A percentile compares a stretch with the other conserved stretches of the same genome.
Conservation (phyloP, 1,140 invertebrate species). For the Achroia grisella region DNA sequence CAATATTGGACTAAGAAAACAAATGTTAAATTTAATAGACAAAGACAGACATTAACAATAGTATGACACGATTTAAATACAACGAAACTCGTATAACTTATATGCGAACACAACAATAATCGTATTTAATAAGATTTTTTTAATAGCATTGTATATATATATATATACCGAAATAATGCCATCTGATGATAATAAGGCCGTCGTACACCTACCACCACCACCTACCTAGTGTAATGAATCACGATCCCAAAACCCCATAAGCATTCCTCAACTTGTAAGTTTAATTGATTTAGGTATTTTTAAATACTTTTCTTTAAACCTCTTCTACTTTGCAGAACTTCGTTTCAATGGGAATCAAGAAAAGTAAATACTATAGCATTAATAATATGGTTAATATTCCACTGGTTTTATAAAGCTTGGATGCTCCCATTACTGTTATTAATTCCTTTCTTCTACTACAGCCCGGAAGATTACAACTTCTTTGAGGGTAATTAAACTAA, state of each 20-base stretch:
- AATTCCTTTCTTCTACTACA: conserved; percentile 50
- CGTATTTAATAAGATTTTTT: too few relatives aligned
- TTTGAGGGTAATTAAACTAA: conserved; percentile 16
- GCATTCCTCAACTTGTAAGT: background rate
- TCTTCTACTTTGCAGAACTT: conserved; percentile 34
- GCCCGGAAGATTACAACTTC: conserved; percentile 26
- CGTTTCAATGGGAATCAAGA: conserved; percentile 59
- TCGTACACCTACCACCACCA: background rate
- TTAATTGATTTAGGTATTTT: background rate
- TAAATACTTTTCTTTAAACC: background rate
- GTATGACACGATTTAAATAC: too few relatives aligned
- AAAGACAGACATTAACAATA: too few relatives aligned
- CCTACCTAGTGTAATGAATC: too few relatives aligned
- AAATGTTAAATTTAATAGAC: too few relatives aligned
- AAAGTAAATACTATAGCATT: conserved; percentile 39
- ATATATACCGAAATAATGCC: background rate
- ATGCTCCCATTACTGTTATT: conserved; percentile 54
- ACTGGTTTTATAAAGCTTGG: conserved; percentile 50
- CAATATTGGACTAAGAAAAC: background rate
- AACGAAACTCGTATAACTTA: too few relatives aligned
- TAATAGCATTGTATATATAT: too few relatives aligned
- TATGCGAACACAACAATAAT: too few relatives aligned
- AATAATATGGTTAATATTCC: conserved; percentile 40
- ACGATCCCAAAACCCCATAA: too few relatives aligned
- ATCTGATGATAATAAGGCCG: background rate